A percentile compares a stretch with the other conserved stretches of the same genome.
phyloP scores from a whole-genome alignment of 1,140 invertebrate species.

The Caerostris darwini region DNA sequence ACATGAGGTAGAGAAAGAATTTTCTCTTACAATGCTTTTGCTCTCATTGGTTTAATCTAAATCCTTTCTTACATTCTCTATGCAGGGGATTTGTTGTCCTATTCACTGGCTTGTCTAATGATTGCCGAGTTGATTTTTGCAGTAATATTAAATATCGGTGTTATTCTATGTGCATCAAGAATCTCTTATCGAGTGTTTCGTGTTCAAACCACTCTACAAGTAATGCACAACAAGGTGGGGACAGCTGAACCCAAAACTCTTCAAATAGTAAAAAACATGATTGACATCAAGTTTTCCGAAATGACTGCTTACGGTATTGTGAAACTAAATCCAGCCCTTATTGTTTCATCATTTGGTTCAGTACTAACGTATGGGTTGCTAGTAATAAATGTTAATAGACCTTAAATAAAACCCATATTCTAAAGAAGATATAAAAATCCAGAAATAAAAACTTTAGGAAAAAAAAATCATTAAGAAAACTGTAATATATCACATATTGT shows the following conservation, averaged over 20 bases:
- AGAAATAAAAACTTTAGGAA: too few relatives aligned
- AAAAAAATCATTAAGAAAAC: too few relatives aligned
- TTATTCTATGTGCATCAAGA: background rate
- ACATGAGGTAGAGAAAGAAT: background rate
- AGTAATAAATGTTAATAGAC: background rate
- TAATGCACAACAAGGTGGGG: background rate
- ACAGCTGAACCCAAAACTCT: background rate
- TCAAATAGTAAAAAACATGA: background rate
- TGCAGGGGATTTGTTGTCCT: background rate
- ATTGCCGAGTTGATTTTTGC: background rate
- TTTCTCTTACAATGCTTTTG: background rate
- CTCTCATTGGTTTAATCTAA: background rate
- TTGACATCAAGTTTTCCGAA: background rate
- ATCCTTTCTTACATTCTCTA: background rate
- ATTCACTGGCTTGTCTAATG: background rate
- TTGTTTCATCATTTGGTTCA: background rate
- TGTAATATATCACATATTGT: too few relatives aligned
- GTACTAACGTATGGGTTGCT: background rate
- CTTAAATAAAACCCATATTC: background rate
- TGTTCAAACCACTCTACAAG: background rate
- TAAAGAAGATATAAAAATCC: too few relatives aligned
- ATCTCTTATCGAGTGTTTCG: background rate
- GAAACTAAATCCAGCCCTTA: background rate
- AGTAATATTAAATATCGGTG: background rate
- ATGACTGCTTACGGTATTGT: background rate